Base-by-base conservation (phyloP, 2,888 invertebrate species). In the Leucoptera coffeella region DNA sequence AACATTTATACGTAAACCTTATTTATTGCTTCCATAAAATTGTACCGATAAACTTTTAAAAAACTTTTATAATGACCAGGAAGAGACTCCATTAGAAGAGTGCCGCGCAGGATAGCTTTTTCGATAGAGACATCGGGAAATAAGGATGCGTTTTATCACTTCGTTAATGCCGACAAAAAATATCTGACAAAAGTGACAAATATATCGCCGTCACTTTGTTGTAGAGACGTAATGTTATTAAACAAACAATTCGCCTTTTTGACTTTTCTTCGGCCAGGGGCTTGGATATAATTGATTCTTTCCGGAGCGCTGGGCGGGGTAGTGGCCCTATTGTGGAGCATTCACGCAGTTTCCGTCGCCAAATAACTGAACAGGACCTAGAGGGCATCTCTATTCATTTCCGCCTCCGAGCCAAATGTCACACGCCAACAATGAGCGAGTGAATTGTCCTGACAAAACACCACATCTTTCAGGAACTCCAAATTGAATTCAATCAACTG, bases 221-320 rank as follows among this genome's bases (percentile, higher is more conserved):
- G 49, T 38, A 53, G 50, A 50, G 40, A 41, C 50, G 50, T 52
- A 60, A 65, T 65, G 64, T 69, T 69, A 62, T 65, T 67, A 67
- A 65, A 69, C 67, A 69, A 69, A 69, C 67, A 65, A 59, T 61
- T 65, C 62, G 64, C 65, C 65, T 57, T 65, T 61, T 62, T 51
- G 55, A 55, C 55, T 58, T 57, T 54, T 57, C 54, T 56, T 46
- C 45, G 46, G 49, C 48, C 50, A 45, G 47, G 55, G 47, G 40
- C 46, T 47, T 53, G 50, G 44, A 49, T 56, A 60, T 67, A 67
- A 69, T 67, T 67, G 69, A 67, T 67, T 69, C 57, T 64, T 65
- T 67, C 67, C 69, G 67, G 67, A 14, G 29, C 10, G 23, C 12
- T 19, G 35, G 64, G 62, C 60, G 64, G 50, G 42, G 39, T 38